Conservation (phyloP, 1,140 invertebrate genomes). For the Caerostris extrusa region DNA sequence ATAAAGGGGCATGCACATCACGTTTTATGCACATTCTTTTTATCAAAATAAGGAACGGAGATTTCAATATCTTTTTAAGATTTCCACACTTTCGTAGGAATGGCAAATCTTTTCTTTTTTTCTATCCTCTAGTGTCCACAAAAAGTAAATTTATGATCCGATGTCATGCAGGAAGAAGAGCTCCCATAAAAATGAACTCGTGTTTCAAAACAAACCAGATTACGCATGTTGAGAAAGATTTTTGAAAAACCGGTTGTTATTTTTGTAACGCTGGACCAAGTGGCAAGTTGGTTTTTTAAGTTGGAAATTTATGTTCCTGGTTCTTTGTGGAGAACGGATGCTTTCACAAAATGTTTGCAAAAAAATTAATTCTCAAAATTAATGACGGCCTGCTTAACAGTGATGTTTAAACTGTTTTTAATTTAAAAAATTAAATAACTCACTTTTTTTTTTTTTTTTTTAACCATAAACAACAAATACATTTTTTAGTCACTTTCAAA, state of each 20-base stretch:
- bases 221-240: not conserved
- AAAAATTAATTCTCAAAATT: not conserved
- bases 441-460: no score
- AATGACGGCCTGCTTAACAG: no score
- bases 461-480: no score
- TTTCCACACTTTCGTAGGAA: conserved; percentile 48
- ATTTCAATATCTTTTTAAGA: not conserved
- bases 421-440: no score
- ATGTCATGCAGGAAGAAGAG: not conserved
- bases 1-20: conserved; percentile 50
- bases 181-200: not conserved
- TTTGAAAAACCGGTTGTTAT: not conserved
- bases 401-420: no score
- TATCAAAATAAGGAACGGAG: not conserved
- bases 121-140: not conserved
- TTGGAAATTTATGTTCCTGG: not conserved
- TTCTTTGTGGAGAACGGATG: not conserved
- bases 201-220: not conserved
- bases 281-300: not conserved
- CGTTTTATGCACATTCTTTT: conserved; percentile 18
- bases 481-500: no score
- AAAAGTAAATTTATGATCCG: not conserved
- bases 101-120: not conserved
- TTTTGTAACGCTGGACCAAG: not conserved
- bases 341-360: not conserved